Evolutionary conservation across 2,113 vertebrate genomes (phyloP), one percentile per base, ranked within the genome.

Genomic region (Toxostoma redivivum): DNA sequence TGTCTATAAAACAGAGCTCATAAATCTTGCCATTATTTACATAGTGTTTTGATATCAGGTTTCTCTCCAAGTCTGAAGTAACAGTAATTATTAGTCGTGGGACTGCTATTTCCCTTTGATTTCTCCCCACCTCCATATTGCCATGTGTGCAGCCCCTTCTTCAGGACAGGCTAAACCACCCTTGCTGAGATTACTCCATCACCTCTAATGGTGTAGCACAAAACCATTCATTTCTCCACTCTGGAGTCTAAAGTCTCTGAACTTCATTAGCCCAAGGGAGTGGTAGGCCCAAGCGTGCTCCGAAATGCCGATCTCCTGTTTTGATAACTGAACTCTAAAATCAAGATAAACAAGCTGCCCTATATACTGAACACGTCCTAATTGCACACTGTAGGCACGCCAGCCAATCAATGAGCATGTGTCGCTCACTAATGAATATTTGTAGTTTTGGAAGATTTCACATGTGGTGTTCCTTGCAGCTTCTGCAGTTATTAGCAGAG

Each of bases 251-350:
- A 96, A 94, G 90, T 90, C 89, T 92, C 88, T 84, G 91, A 95
- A 94, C 92, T 95, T 94, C 38, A 96, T 96, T 97, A 96, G 94
- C 94, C 86, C 89, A 96, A 95, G 94, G 94, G 96, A 97, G 95
- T 97, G 96, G 97, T 92, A 93, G 94, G 92, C 85, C 83, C 83
- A 66, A 96, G 91, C 60, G 82, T 96, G 95, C 88, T 92, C 92
- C 35, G 0, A 92, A 96, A 95, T 94, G 87, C 91, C 48, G 94
- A 96, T 96, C 95, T 96, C 58, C 91, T 60, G n/a, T 88, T 88
- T 64, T 95, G 94, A 97, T 97, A 96, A 91, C 86, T 79, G 88
- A 86, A 87, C 76, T 96, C 60, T 88, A 58, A 94, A 94, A 94
- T 95, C 89, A 97, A 97, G 92, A 96, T 96, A 94, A 95, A 88